Evolutionary conservation across 2,888 invertebrate genomes (phyloP), one percentile per base, ranked within the genome.

Genomic region (Monochamus alternatus): DNA sequence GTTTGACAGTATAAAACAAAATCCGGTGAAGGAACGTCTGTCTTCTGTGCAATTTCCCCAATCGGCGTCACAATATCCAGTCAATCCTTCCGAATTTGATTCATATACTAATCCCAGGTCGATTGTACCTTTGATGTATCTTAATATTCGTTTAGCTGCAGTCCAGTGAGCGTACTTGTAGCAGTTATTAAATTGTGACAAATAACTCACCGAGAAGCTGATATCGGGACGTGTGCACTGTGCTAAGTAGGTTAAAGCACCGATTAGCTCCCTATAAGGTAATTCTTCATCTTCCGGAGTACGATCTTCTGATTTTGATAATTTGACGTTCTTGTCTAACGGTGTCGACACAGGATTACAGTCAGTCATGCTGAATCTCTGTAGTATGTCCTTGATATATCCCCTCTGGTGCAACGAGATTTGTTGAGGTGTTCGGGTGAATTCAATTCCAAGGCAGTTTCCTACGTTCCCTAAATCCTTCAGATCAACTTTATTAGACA

Each of bases 121-220:
- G 12, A 64, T 73, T n/a, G 78, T 75, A 10, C 76, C 76, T 68
- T 81, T 79, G 7, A 79, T 62, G 65, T 87, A 87, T 3, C 84
- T 75, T 3, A 87, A 70, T 0, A 87, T 81, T 3, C 84, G 74
- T 67, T 87, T 85, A 0, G 85, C 85, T 1, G 84, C 84, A 12
- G 69, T 78, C 84, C 87, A 76, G 60, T 79, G 75, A 5, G 12
- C 38, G 65, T 73, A 58, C 9, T 59, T 52, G 55, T 63, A 78
- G 52, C 76, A 75, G 43, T 78, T 78, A 64, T 83, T 81, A 55
- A 81, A 83, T 43, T 83, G 80, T 14, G 81, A 75, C 44, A 82
- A 67, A 62, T 63, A 74, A 75, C 79, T 83, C 4, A 83, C 77
- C 0, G 73, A 73, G 78, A 75, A 80, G 30, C 76, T 62, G 32